These are phyloP conservation scores for Festucalex cinctus DNA, from an alignment of 2,113 vertebrate genomes.

Conservation along the genomic window DNA sequence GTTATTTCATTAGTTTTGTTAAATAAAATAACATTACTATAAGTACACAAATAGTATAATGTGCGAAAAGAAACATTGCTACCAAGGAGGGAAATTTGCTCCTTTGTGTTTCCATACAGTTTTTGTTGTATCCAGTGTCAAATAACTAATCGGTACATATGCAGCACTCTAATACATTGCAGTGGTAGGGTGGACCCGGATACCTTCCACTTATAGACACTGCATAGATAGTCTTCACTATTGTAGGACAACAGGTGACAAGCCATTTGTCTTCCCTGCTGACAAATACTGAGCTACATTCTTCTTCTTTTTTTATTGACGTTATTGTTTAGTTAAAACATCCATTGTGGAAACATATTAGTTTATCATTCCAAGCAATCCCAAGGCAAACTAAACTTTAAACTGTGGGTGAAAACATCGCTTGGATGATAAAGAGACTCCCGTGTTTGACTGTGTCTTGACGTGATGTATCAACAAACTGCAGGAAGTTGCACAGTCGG, in stretches of 20 bases:
- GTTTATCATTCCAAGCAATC: no score
- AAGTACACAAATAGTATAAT: not conserved
- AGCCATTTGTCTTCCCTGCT: no score
- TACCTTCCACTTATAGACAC: not conserved
- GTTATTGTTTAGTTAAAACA: not conserved
- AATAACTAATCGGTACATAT: not conserved
- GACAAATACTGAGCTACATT: not conserved
- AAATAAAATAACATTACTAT: no score
- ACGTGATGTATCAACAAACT: slow-evolving; percentile 20
- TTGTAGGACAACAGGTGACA: not conserved
- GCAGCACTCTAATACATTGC: not conserved
- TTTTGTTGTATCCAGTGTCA: not conserved
- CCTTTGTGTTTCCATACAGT: not conserved
- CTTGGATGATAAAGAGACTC: no score
- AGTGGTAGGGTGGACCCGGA: not conserved
- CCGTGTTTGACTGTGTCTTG: not conserved
- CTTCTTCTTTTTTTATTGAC: not conserved
- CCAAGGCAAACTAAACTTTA: not conserved
- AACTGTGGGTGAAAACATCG: not conserved
- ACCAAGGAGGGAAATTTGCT: not conserved
- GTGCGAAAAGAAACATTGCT: not conserved
- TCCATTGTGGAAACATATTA: no score
- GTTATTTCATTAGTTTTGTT: no score
- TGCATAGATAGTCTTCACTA: not conserved
- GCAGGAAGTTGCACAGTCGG: slow-evolving; percentile 18